These are phyloP conservation scores for Gymnothorax reevesii DNA, from an alignment of 2,797 vertebrate genomes.

Conservation along the genomic window DNA sequence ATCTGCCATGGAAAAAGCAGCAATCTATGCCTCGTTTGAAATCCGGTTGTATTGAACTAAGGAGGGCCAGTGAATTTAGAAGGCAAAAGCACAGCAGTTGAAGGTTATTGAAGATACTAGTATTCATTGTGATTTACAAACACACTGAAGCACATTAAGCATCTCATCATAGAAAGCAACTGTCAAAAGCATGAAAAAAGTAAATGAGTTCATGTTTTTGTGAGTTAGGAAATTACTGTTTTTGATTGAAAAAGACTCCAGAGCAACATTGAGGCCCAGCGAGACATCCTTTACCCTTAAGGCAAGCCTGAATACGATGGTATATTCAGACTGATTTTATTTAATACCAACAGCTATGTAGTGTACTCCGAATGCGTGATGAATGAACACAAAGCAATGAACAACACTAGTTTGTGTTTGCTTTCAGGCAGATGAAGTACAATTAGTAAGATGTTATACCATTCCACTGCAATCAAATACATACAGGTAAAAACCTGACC, in stretches of 20 bases:
- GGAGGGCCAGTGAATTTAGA: background rate
- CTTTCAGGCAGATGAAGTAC: constrained; percentile 44
- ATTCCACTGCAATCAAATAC: constrained; percentile 27
- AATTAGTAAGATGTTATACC: constrained; percentile 32
- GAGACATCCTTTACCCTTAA: constrained; percentile 20
- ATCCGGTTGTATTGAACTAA: background rate
- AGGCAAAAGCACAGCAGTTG: background rate
- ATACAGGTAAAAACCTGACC: background rate
- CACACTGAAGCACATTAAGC: background rate
- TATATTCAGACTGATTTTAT: constrained; percentile 51
- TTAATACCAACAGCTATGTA: constrained; percentile 47
- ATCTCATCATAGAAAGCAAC: no score
- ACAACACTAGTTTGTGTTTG: constrained; percentile 10
- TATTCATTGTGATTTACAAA: background rate
- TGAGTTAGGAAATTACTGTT: no score
- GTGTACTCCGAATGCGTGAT: constrained; percentile 36
- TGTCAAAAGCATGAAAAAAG: no score
- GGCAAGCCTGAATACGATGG: constrained; percentile 34
- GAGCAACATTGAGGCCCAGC: no score
- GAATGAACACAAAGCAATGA: constrained; percentile 29
- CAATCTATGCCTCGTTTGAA: background rate
- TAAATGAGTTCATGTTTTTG: no score
- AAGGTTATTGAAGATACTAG: background rate
- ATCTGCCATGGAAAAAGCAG: background rate
- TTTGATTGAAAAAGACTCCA: no score